Conservation (phyloP, 2,797 vertebrate species). For the Fringilla coelebs region DNA sequence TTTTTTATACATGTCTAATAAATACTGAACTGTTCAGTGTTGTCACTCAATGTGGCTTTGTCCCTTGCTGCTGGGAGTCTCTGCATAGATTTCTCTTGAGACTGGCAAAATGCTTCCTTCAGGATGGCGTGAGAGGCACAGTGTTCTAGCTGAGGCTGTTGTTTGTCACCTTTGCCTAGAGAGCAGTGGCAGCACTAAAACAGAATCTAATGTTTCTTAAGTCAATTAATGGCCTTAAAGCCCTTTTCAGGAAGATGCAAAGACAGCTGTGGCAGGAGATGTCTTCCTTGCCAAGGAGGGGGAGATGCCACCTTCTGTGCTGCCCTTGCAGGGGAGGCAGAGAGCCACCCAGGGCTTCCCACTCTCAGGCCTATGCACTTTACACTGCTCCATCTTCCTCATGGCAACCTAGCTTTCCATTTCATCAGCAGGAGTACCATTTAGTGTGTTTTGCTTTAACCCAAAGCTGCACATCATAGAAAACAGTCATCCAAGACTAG, state of each 20-base stretch:
- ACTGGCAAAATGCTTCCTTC: neutral
- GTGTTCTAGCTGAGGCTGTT: neutral
- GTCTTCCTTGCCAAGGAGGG: neutral
- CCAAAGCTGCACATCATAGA: neutral
- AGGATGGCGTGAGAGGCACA: neutral
- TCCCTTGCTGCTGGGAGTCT: neutral
- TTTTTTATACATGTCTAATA: constrained; percentile 1
- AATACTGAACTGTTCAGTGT: constrained; percentile 1
- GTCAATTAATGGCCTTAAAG: neutral
- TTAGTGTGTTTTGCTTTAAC: neutral
- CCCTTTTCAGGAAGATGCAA: neutral
- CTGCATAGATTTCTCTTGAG: neutral
- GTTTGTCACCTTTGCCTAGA: neutral
- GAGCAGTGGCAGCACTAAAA: neutral
- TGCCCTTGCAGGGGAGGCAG: neutral
- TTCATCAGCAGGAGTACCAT: neutral
- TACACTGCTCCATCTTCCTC: neutral
- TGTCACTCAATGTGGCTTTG: neutral
- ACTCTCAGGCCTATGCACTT: neutral
- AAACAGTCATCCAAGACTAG: neutral
- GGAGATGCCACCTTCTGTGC: neutral
- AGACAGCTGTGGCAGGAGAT: neutral
- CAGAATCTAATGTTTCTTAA: neutral
- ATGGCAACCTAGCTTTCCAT: neutral
- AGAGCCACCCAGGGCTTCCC: neutral